Evolutionary conservation across 2,113 vertebrate genomes (phyloP).

Genomic region (Phaetusa simplex): DNA sequence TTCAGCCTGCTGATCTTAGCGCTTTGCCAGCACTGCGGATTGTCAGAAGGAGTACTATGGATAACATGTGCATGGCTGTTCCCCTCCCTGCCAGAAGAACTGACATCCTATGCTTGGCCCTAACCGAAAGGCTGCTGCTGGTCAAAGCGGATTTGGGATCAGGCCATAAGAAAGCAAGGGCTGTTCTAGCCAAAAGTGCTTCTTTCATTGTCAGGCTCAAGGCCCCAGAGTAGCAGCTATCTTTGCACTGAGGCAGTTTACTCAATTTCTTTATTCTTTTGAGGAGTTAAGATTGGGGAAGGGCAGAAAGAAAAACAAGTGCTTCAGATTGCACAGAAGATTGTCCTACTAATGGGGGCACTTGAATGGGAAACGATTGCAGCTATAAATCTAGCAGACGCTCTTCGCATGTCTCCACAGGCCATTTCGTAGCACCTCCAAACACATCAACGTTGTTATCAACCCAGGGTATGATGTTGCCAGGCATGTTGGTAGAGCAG

Average conservation of each 20-base stretch:
- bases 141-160: neutral
- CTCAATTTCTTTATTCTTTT: neutral
- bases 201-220: neutral
- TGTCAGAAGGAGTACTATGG: neutral
- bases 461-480: slow-evolving; percentile 95
- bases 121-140: neutral
- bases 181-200: neutral
- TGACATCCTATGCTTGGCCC: neutral
- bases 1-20: neutral
- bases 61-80: neutral
- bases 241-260: neutral
- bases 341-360: slow-evolving; percentile 58
- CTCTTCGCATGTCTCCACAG: slow-evolving; percentile 93
- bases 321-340: slow-evolving; percentile 54
- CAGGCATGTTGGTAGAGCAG: slow-evolving; percentile 96
- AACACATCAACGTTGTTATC: slow-evolving; percentile 94
- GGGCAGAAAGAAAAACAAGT: slow-evolving; percentile 23
- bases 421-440: slow-evolving; percentile 91
- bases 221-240: neutral
- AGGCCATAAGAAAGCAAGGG: neutral
- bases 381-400: slow-evolving; percentile 91
- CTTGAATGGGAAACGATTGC: neutral
- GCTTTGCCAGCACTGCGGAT: neutral
- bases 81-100: neutral
- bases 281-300: neutral